Evolutionary conservation across 2,888 invertebrate genomes (phyloP).

Genomic region (Catocala nupta): DNA sequence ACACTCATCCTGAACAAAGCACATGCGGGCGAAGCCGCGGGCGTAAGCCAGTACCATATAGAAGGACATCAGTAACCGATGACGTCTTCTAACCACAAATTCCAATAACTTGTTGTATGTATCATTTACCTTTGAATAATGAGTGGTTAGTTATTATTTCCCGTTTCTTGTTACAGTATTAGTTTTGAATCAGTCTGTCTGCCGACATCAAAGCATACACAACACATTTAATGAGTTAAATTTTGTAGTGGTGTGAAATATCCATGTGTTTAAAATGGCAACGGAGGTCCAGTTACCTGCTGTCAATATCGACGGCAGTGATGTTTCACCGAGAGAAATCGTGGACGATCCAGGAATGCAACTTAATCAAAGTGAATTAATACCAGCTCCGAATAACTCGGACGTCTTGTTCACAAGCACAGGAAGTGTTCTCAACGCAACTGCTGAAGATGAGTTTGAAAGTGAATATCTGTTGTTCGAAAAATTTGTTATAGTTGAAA

Average conservation of each 20-base stretch:
- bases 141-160: slow-evolving; percentile 65
- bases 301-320: slow-evolving; percentile 35
- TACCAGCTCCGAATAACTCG: slow-evolving; percentile 14
- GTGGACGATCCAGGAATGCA: slow-evolving; percentile 25
- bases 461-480: slow-evolving; percentile 55
- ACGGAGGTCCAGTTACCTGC: slow-evolving; percentile 51
- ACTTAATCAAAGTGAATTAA: slow-evolving; percentile 40
- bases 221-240: slow-evolving; percentile 21
- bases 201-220: slow-evolving; percentile 39
- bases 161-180: slow-evolving; percentile 62
- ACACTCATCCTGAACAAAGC: no score
- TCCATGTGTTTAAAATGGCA: slow-evolving; percentile 63
- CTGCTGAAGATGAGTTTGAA: slow-evolving; percentile 17
- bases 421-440: slow-evolving; percentile 21
- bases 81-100: slow-evolving; percentile 75
- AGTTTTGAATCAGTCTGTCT: slow-evolving; percentile 56
- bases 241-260: slow-evolving; percentile 29
- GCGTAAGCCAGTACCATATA: not conserved
- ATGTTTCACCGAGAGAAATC: slow-evolving; percentile 30
- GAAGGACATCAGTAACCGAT: slow-evolving; percentile 47
- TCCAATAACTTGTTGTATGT: slow-evolving; percentile 62
- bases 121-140: slow-evolving; percentile 71
- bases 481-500: slow-evolving; percentile 72
- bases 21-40: no score
- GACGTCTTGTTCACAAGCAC: slow-evolving; percentile 8